Evolutionary conservation across 2,797 vertebrate genomes (phyloP), one percentile per base, ranked within the genome.

Genomic region (Anguilla megastoma): DNA sequence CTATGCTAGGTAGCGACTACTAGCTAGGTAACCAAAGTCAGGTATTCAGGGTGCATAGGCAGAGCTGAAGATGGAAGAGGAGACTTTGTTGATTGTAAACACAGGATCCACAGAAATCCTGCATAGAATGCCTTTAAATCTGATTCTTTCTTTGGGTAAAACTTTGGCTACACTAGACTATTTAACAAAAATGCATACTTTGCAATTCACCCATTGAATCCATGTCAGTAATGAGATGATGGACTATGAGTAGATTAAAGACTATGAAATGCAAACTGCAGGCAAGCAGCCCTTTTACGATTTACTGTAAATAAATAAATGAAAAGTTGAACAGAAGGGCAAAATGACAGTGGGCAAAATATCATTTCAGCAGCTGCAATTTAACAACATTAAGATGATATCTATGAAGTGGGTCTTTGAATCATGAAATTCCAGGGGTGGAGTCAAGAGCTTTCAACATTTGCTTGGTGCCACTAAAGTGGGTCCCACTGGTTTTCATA

Each of bases 351-450:
- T 86, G 52, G 48, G 54, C 10, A 87, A 63, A 27, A 24, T 9
- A 88, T 45, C 16, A 12, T 88, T 89, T 89, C 56, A 91, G 83
- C 84, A 27, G 48, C 76, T 24, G 82, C 27, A 79, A 86, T 91
- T 85, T 88, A 85, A 58, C 76, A 89, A 63, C 33, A 76, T 90
- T 90, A 91, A 82, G 89, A 90, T 86, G 52, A 30, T 41, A 88
- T 85, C 30, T 84, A 90, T 85, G 58, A 86, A 58, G 82, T n/a
- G 54, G 83, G 60, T 58, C 66, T 85, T 84, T 60, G 54, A 85
- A 56, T 69, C 27, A 41, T 84, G 36, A 74, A 89, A 80, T 88
- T 87, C 82, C 87, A 66, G 84, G 84, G 27, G 54, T 41, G 82
- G 18, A 76, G 50, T 63, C 86, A 82, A 89, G 85, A 86, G 60